Conservation (phyloP, 2,888 invertebrate species). For the Spilosoma lubricipeda region DNA sequence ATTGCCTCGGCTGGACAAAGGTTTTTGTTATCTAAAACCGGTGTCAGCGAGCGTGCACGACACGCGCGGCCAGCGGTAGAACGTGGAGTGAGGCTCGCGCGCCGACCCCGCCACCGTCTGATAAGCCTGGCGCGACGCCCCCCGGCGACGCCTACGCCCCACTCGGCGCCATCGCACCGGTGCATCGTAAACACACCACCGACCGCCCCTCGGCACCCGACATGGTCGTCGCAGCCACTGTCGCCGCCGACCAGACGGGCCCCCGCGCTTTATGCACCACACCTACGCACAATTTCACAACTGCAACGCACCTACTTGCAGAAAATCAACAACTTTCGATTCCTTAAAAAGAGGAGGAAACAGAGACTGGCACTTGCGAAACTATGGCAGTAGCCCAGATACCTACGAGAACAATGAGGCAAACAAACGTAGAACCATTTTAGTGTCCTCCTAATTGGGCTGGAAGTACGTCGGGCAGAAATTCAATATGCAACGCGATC, state of each 20-base stretch:
- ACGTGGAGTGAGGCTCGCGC: slow-evolving; percentile 84
- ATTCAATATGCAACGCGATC: slow-evolving; percentile 83
- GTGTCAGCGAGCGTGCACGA: slow-evolving; percentile 76
- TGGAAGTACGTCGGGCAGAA: slow-evolving; percentile 73
- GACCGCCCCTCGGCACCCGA: slow-evolving; percentile 75
- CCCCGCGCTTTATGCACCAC: slow-evolving; percentile 78
- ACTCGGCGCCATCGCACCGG: slow-evolving; percentile 77
- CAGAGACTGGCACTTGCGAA: slow-evolving; percentile 70
- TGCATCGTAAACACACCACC: slow-evolving; percentile 82
- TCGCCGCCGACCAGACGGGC: slow-evolving; percentile 72
- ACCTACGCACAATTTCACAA: slow-evolving; percentile 83
- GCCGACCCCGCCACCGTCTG: slow-evolving; percentile 85
- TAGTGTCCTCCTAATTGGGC: slow-evolving; percentile 83
- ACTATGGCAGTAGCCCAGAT: slow-evolving; percentile 76
- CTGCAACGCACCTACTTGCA: slow-evolving; percentile 62
- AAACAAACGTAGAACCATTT: slow-evolving; percentile 80
- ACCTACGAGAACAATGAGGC: slow-evolving; percentile 80
- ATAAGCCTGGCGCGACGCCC: slow-evolving; percentile 86
- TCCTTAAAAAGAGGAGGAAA: slow-evolving; percentile 83
- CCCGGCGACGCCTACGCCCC: slow-evolving; percentile 86
- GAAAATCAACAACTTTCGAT: slow-evolving; percentile 82
- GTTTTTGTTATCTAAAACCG: slow-evolving; percentile 85
- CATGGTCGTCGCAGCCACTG: slow-evolving; percentile 57
- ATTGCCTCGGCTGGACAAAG: slow-evolving; percentile 84
- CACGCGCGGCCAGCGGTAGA: slow-evolving; percentile 81